Evolutionary conservation across 2,797 vertebrate genomes (phyloP).

Genomic region (Botia kubotai): DNA sequence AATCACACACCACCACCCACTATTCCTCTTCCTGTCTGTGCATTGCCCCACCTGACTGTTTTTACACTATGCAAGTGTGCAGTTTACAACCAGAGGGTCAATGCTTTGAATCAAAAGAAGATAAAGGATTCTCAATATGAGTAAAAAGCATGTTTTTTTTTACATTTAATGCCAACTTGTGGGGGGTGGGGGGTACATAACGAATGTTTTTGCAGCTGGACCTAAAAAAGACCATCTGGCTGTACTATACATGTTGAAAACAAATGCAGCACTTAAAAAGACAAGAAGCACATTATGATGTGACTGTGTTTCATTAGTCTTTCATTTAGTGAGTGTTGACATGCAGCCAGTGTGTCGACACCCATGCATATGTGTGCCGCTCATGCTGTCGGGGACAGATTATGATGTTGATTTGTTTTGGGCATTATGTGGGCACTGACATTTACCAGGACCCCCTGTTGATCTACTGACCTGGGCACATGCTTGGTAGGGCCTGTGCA

Average conservation of each 20-base stretch:
- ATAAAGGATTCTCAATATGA: neutral
- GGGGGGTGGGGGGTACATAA: neutral
- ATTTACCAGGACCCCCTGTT: too few relatives aligned
- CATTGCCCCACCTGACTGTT: conserved; percentile 7
- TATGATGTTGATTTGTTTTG: too few relatives aligned
- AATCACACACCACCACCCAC: conserved; percentile 38
- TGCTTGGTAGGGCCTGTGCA: too few relatives aligned
- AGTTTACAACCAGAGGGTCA: neutral
- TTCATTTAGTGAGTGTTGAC: conserved; percentile 15
- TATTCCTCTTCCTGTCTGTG: conserved; percentile 19
- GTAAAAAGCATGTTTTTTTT: neutral
- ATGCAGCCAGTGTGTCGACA: neutral
- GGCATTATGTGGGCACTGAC: too few relatives aligned
- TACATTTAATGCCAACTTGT: conserved; percentile 3
- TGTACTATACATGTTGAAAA: conserved; percentile 10
- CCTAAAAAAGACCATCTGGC: conserved; percentile 43
- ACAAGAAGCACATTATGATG: conserved; percentile 6
- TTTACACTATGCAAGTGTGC: neutral
- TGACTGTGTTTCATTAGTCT: conserved; percentile 6
- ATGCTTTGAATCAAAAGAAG: conserved; percentile 3
- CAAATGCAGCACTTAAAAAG: conserved; percentile 7
- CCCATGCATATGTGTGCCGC: neutral
- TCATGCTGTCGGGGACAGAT: neutral
- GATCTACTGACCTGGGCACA: too few relatives aligned
- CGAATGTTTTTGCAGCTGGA: conserved; percentile 33